Evolutionary conservation across 1,140 invertebrate genomes (phyloP), one percentile per base, ranked within the genome.

Genomic region (Grapholita molesta): DNA sequence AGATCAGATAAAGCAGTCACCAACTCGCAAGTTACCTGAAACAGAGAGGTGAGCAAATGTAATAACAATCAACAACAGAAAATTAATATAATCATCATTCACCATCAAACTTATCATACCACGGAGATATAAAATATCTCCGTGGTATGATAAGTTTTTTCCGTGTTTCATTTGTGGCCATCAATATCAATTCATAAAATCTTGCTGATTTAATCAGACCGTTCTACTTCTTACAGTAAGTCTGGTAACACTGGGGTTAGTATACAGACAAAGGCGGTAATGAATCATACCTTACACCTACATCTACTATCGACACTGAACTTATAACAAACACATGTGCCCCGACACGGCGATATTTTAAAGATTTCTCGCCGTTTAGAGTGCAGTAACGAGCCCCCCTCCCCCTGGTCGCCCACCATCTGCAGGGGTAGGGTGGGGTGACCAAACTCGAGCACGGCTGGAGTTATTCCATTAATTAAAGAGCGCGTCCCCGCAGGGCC

Each of bases 381-480:
- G 67, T 72, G 67, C 71, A 72, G 65, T 61, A 61, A 61, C 55
- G 55, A 61, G 55, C 24, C 53, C 24, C 52, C 12, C 53, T 18
- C 53, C 12, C 48, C 23, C 53, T 6, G 23, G 9, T 5, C 55
- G 5, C 55, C 55, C 55, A 18, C 18, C 42, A 42, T 42, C 38
- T 42, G 18, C 42, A 32, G 55, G 24, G 12, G n/a, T 25, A 3
- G 12, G 55, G 24, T 28, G 55, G 55, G 55, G 55, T 61, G 55
- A 61, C 55, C 55, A 61, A 61, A 61, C 55, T 61, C 55, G 24
- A 61, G 64, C 66, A 57, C 67, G 48, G 70, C 71, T 69, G 69
- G 79, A 85, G 83, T 86, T 85, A 86, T 86, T 86, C 80, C 86
- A 86, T 88, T 88, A 88, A 88, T 88, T 86, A 86, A 83, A 61